A percentile compares a stretch with the other conserved stretches of the same genome.
Evolutionary conservation across 1,140 invertebrate genomes (phyloP).

Genomic region (Pristionchus pacificus): DNA sequence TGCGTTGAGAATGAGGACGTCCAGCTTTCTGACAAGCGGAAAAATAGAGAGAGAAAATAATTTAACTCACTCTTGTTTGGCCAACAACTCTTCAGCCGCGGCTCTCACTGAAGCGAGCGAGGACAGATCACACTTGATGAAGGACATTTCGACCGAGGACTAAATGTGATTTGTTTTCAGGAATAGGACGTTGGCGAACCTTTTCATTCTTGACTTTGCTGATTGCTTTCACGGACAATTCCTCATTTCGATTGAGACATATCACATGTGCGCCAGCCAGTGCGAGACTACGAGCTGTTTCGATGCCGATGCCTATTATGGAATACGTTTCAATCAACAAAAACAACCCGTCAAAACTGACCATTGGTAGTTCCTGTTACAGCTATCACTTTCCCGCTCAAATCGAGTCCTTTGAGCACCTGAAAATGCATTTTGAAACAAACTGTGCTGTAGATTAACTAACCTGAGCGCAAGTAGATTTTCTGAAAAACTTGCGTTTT

Average conservation of each 20-base stretch:
- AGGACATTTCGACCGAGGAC: no score
- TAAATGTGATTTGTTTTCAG: no score
- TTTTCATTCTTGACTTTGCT: constrained; percentile 60
- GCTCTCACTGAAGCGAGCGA: constrained; percentile 31
- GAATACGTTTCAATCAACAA: no score
- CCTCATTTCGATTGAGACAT: constrained; percentile 75
- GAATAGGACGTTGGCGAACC: no score
- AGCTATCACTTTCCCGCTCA: not conserved
- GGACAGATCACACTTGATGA: constrained; percentile 27
- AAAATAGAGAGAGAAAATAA: no score
- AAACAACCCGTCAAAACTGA: not conserved
- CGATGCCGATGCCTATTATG: constrained; percentile 78
- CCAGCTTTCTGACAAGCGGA: constrained; percentile 73
- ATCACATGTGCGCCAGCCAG: constrained; percentile 73
- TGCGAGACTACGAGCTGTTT: constrained; percentile 80
- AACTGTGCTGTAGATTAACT: not conserved
- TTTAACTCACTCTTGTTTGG: no score
- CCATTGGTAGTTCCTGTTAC: not conserved
- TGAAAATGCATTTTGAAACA: not conserved
- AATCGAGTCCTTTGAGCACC: no score
- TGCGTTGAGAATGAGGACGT: constrained; percentile 85
- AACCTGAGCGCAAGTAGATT: not conserved
- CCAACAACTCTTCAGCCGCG: no score
- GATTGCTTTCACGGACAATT: constrained; percentile 64
- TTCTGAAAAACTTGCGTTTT: not conserved